Conservation (phyloP, 2,113 vertebrate species). For the Toxotes jaculatrix region DNA sequence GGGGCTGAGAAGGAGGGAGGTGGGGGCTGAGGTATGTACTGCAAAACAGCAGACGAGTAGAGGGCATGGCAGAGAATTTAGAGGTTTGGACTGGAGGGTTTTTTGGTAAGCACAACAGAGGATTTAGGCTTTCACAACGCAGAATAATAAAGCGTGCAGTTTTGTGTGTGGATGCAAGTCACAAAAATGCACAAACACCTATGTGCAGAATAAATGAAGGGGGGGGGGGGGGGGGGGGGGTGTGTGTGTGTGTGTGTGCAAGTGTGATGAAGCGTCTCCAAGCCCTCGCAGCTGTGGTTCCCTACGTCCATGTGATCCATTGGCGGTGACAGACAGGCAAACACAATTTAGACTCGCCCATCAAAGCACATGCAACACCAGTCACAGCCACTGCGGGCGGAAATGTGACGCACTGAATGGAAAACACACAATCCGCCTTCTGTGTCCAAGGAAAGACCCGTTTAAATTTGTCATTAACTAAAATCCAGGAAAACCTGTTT, state of each 20-base stretch:
- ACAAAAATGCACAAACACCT: constrained; percentile 34
- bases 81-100: constrained; percentile 30
- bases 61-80: constrained; percentile 28
- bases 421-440: constrained; percentile 51
- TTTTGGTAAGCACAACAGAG: constrained; percentile 35
- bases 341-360: constrained; percentile 73
- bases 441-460: constrained; percentile 33
- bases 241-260: constrained; percentile 30
- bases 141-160: constrained; percentile 49
- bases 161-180: constrained; percentile 31
- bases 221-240: constrained; percentile 24
- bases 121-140: constrained; percentile 16
- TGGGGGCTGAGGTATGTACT: constrained; percentile 20
- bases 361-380: constrained; percentile 68
- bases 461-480: constrained; percentile 34
- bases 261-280: constrained; percentile 61
- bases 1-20: constrained; percentile 23
- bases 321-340: constrained; percentile 76
- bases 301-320: constrained; percentile 60
- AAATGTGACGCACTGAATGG: constrained; percentile 49
- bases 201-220: constrained; percentile 55
- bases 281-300: constrained; percentile 61
- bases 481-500: constrained; percentile 11
- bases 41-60: constrained; percentile 20
- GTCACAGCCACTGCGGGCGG: constrained; percentile 49